Conservation (phyloP, 2,113 vertebrate genomes). For the Hypomesus transpacificus region DNA sequence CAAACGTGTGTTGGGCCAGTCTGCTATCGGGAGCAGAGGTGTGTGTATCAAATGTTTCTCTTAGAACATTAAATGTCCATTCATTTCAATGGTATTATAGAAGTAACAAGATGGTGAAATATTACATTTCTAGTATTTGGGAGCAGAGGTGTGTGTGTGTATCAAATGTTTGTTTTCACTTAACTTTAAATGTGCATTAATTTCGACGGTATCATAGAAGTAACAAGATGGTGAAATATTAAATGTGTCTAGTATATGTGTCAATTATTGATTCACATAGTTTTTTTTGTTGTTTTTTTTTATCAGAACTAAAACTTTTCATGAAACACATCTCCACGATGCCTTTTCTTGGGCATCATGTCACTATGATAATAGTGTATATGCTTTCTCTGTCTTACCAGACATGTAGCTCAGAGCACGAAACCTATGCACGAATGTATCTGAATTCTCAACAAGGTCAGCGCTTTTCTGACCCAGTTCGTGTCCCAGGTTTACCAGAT, state of each 20-base stretch:
- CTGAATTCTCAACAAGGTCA: constrained; percentile 24
- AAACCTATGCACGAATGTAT: constrained; percentile 40
- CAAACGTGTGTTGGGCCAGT: constrained; percentile 60
- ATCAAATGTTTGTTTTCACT: not conserved
- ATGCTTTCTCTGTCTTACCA: constrained; percentile 21
- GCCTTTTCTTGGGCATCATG: too few relatives aligned
- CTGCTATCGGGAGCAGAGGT: constrained; percentile 39
- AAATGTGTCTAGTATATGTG: too few relatives aligned
- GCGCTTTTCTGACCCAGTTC: constrained; percentile 57
- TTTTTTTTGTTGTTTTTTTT: too few relatives aligned
- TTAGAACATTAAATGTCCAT: not conserved
- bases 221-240: too few relatives aligned
- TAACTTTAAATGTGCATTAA: not conserved
- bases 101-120: too few relatives aligned
- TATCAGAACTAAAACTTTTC: too few relatives aligned
- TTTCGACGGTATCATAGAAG: too few relatives aligned
- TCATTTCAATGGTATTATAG: too few relatives aligned
- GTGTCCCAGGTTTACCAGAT: constrained; percentile 47
- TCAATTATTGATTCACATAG: too few relatives aligned
- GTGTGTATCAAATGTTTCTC: not conserved
- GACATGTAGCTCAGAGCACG: constrained; percentile 29
- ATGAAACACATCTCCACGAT: too few relatives aligned
- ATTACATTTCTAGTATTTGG: not conserved
- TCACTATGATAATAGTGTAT: not conserved
- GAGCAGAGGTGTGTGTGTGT: constrained; percentile 31